A percentile compares a stretch with the other conserved stretches of the same genome.
Conservation (phyloP, 2,888 invertebrate species). For the Heliconius erato region DNA sequence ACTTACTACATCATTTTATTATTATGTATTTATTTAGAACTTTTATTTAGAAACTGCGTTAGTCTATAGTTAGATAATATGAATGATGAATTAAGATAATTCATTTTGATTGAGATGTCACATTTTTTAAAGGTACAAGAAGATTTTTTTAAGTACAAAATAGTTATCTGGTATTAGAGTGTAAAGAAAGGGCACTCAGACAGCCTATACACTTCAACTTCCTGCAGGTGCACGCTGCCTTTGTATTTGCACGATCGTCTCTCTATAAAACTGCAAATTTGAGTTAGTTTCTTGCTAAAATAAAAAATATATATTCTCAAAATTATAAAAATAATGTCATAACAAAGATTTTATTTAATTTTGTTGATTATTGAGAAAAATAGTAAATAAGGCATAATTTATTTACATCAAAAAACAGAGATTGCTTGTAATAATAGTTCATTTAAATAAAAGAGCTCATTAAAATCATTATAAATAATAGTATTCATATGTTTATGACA, state of each 20-base stretch:
- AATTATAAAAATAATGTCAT: not conserved
- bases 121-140: not conserved
- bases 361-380: not conserved
- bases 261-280: not conserved
- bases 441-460: not conserved
- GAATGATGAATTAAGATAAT: not conserved
- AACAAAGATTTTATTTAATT: not conserved
- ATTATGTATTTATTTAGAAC: not conserved
- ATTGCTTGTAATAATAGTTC: not conserved
- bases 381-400: not conserved
- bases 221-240: conserved; percentile 28
- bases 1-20: conserved; percentile 11
- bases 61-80: not conserved
- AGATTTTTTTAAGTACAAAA: not conserved
- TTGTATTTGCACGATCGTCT: conserved; percentile 15
- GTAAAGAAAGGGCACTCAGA: conserved; percentile 19
- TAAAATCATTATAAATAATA: conserved; percentile 9
- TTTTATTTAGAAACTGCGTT: not conserved
- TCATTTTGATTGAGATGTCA: not conserved
- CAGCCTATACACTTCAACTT: conserved; percentile 29
- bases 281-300: not conserved
- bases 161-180: not conserved
- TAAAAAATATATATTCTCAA: not conserved
- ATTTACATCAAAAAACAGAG: not conserved
- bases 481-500: not conserved